Evolutionary conservation across 2,888 invertebrate genomes (phyloP).

Genomic region (Netelia fuscicornis): DNA sequence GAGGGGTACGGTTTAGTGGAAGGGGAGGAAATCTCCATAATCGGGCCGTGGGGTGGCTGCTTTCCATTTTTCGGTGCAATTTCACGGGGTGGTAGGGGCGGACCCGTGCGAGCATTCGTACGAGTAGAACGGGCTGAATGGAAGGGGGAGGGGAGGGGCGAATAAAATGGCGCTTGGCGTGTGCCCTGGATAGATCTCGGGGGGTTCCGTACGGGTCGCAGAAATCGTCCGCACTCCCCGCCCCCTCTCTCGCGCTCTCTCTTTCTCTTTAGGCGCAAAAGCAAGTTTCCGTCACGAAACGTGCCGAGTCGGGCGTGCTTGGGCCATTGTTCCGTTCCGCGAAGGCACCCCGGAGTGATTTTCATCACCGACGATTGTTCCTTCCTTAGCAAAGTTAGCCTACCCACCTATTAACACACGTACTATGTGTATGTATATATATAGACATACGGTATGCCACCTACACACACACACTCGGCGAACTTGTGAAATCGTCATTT

Average conservation of each 20-base stretch:
- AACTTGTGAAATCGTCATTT: slow-evolving; percentile 54
- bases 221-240: slow-evolving; percentile 50
- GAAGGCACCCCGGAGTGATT: slow-evolving; percentile 74
- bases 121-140: slow-evolving; percentile 22
- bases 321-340: slow-evolving; percentile 68
- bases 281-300: slow-evolving; percentile 68
- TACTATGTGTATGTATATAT: slow-evolving; percentile 28
- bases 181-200: slow-evolving; percentile 14
- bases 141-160: neutral
- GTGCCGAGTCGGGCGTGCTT: slow-evolving; percentile 68
- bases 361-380: slow-evolving; percentile 80
- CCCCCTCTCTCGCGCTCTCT: neutral
- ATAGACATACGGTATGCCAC: neutral
- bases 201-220: neutral
- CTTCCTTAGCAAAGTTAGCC: slow-evolving; percentile 69
- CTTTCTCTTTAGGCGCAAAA: slow-evolving; percentile 44
- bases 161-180: slow-evolving; percentile 45
- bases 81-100: slow-evolving; percentile 53
- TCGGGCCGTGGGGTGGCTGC: slow-evolving; percentile 56
- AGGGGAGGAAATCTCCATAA: slow-evolving; percentile 60
- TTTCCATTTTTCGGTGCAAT: slow-evolving; percentile 70
- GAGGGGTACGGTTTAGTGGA: neutral
- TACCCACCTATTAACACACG: slow-evolving; percentile 66
- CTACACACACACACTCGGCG: slow-evolving; percentile 19
- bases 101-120: slow-evolving; percentile 60